A percentile compares a stretch with the other conserved stretches of the same genome.
Conservation (phyloP, 2,113 vertebrate species). For the Equus przewalskii region DNA sequence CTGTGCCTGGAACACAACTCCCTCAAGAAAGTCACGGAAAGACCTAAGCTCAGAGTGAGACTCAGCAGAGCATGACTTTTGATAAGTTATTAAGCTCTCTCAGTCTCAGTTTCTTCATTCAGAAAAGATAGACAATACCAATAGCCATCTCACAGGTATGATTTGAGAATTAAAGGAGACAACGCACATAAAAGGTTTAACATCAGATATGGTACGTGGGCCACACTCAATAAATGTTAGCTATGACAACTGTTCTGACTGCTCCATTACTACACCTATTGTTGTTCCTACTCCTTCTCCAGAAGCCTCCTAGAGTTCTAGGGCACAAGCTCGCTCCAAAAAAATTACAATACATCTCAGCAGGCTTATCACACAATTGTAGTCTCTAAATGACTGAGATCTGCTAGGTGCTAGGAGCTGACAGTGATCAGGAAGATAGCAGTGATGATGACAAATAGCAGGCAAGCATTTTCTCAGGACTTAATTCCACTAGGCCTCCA, state of each 20-base stretch:
- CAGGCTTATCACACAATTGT: background rate
- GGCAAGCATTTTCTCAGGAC: background rate
- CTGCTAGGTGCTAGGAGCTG: background rate
- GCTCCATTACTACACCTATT: fast-evolving
- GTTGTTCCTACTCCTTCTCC: background rate
- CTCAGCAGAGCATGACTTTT: background rate
- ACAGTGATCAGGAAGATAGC: background rate
- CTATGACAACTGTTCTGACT: background rate
- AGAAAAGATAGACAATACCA: background rate
- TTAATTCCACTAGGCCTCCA: background rate
- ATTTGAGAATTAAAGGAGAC: background rate
- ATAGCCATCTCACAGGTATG: background rate
- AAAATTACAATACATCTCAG: background rate
- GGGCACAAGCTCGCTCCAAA: background rate
- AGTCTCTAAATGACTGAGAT: background rate
- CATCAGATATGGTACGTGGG: background rate
- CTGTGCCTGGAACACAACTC: background rate
- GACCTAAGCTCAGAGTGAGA: background rate
- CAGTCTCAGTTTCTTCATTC: background rate
- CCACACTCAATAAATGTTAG: background rate
- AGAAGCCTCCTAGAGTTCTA: background rate
- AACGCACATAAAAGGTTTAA: background rate
- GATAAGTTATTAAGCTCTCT: background rate
- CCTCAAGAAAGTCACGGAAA: background rate
- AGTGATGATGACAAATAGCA: background rate